Base-by-base conservation (phyloP, 2,888 invertebrate species). In the Prosapia bicincta region DNA sequence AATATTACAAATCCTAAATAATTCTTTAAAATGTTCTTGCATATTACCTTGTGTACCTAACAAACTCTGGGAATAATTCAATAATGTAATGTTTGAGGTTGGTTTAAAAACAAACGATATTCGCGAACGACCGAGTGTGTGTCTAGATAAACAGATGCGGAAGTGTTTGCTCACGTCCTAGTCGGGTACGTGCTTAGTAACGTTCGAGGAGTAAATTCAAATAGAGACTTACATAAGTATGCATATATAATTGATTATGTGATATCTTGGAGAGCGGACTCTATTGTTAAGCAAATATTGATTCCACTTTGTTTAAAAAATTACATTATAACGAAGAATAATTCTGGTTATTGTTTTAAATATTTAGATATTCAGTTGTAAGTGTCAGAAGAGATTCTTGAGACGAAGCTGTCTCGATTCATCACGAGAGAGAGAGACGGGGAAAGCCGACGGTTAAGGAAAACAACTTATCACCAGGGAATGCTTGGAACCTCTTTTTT, bases 401-500 rank as follows among this genome's bases (percentile, higher is more conserved):
- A 38, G 38, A 38, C 38, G 38, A 38, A 38, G 38, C 38, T 38
- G 38, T 38, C 38, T 73, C 73, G 68, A 73, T 73, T 73, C 73
- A 73, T 73, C 73, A 73, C 73, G 43, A 38, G 38, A 30, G 38
- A 38, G 15, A 38, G 38, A 38, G 38, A 38, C 38, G 38, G 38
- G 38, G 15, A 15, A 15, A 3, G 10, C 13, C 38, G 38, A 38
- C 73, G 73, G 73, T 73, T 73, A 73, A 73, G 68, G 72, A 73
- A 73, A 73, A 73, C 73, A 73, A 73, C 73, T 73, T 73, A 73
- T 73, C 73, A 73, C 73, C 68, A 68, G 73, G 73, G 73, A 38
- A 38, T 15, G 38, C 38, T 38, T 15, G 38, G 38, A 73, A 73
- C 72, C 69, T 76, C 68, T 72, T 79, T 78, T 76, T 78, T 77